Conservation (phyloP, 92 coral and sea anemone species). For the Montipora capitata region DNA sequence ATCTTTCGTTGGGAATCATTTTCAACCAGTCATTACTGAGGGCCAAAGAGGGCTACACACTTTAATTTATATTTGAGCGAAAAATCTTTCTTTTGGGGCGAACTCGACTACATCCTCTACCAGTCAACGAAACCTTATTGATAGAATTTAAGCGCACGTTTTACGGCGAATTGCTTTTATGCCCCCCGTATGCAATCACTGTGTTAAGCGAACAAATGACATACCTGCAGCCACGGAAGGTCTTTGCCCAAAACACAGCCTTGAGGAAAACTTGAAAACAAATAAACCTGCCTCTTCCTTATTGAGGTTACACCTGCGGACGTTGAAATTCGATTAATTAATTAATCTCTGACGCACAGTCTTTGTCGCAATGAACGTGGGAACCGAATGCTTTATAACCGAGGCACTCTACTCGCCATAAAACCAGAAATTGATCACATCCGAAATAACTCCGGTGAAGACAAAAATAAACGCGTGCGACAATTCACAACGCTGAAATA, state of each 20-base stretch:
- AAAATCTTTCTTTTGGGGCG: no score
- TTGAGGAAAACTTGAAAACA: background rate
- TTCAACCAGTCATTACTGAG: no score
- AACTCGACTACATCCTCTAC: background rate
- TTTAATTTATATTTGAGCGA: background rate
- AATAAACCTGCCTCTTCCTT: background rate
- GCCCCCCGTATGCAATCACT: background rate
- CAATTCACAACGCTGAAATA: slow-evolving; percentile 24
- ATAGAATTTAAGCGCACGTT: background rate
- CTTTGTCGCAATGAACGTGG: background rate
- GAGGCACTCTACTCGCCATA: background rate
- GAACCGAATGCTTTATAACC: background rate
- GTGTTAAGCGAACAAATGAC: background rate
- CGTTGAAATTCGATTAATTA: background rate
- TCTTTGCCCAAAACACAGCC: background rate
- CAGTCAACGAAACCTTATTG: background rate
- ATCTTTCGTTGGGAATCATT: background rate
- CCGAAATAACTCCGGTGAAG: slow-evolving; percentile 27
- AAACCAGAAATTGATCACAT: slow-evolving; percentile 27
- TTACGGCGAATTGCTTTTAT: background rate
- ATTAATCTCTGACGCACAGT: background rate
- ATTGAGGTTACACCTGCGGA: background rate
- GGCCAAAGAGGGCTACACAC: background rate
- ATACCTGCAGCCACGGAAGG: background rate
- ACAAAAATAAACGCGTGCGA: slow-evolving; percentile 25